These are phyloP conservation scores for Pilophorus perplexus DNA, from an alignment of 2,888 invertebrate species.

Conservation along the genomic window DNA sequence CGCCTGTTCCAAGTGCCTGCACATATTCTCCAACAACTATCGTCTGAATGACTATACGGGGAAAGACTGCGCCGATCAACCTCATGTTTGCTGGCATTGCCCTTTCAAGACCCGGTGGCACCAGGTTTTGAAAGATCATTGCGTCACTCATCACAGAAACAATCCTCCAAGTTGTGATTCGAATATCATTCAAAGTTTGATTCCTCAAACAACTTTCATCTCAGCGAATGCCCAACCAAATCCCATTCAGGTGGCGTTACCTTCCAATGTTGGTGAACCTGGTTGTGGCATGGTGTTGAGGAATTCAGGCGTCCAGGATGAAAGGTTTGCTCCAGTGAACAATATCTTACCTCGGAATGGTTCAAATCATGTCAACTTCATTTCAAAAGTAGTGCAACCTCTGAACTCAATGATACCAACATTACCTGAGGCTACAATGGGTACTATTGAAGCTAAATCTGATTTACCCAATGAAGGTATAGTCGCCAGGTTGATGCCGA, in stretches of 20 bases:
- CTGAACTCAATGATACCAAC: neutral
- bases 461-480: neutral
- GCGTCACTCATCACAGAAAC: neutral
- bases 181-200: neutral
- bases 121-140: constrained; percentile 21
- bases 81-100: constrained; percentile 16
- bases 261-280: neutral
- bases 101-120: neutral
- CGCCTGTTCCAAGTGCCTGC: neutral
- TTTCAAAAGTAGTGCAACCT: no score
- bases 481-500: no score
- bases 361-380: no score
- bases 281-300: neutral
- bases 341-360: no score
- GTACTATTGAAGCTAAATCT: no score
- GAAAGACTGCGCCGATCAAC: neutral
- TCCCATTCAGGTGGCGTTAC: neutral
- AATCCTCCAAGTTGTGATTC: neutral
- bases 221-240: neutral
- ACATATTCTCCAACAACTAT: constrained; percentile 10
- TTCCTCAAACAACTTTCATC: neutral
- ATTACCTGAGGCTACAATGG: neutral
- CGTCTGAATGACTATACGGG: neutral
- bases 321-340: no score
- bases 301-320: no score